phyloP scores from a whole-genome alignment of 2,888 invertebrate genomes.

The Hedychridium roseum region DNA sequence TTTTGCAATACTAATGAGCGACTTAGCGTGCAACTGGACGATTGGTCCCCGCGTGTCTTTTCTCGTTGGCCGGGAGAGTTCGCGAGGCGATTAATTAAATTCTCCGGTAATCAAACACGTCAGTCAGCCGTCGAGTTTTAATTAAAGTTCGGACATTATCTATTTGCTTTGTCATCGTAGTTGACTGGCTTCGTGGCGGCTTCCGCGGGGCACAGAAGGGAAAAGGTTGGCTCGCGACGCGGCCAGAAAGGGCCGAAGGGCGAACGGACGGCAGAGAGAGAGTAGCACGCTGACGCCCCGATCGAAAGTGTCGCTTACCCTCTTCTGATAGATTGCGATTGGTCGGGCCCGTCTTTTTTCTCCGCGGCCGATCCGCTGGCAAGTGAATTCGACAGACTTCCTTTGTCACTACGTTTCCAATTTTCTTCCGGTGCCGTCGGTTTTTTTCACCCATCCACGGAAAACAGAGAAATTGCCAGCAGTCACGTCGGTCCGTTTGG shows the following conservation, averaged over 20 bases:
- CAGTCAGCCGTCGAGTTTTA: constrained; percentile 64
- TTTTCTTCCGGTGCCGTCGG: no score
- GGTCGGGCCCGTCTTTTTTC: constrained; percentile 22
- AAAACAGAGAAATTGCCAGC: no score
- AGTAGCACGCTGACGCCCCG: constrained; percentile 29
- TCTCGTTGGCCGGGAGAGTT: constrained; percentile 28
- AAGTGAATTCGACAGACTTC: no score
- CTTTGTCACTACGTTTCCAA: no score
- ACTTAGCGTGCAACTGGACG: constrained; percentile 49
- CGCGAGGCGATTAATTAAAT: constrained; percentile 63
- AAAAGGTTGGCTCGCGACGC: constrained; percentile 6
- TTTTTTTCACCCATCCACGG: no score
- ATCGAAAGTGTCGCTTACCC: constrained; percentile 31
- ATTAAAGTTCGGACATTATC: constrained; percentile 64
- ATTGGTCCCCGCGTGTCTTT: constrained; percentile 8
- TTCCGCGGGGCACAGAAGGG: constrained; percentile 24
- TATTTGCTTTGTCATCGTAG: constrained; percentile 63
- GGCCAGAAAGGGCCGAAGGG: constrained; percentile 5
- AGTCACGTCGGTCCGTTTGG: no score
- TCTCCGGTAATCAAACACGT: constrained; percentile 64
- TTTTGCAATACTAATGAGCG: constrained; percentile 53
- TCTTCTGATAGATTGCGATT: constrained; percentile 32
- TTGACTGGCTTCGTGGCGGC: constrained; percentile 52
- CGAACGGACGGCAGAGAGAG: constrained; percentile 16
- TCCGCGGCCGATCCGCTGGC: no score